Conservation (phyloP, 2,888 invertebrate species). For the Polymixis flavicincta region DNA sequence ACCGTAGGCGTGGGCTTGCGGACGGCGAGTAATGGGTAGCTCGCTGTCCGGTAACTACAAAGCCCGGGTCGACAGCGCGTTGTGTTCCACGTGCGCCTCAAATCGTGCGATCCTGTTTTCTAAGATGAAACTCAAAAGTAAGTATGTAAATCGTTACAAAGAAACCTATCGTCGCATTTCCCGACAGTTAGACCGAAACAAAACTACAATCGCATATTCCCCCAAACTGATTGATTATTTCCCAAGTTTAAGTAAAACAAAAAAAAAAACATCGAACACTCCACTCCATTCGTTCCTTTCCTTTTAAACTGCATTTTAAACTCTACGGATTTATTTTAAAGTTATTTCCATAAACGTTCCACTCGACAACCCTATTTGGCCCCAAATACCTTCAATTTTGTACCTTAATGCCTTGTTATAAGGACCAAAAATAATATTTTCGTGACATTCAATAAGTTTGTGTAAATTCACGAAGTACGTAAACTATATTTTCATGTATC, state of each 20-base stretch:
- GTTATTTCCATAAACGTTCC: constrained; percentile 83
- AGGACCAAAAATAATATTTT: constrained; percentile 24
- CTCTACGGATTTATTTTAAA: constrained; percentile 84
- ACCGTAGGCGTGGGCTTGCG: no score
- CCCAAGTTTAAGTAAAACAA: constrained; percentile 13
- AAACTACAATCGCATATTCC: constrained; percentile 25
- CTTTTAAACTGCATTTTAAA: constrained; percentile 82
- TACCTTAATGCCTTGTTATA: constrained; percentile 62
- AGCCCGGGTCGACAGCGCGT: no score
- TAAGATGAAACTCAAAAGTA: not conserved
- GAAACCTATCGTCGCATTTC: not conserved
- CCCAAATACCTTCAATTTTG: constrained; percentile 60
- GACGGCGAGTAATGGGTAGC: no score
- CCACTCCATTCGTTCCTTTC: constrained; percentile 68
- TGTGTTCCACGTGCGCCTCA: no score
- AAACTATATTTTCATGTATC: constrained; percentile 63
- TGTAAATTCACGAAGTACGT: constrained; percentile 56
- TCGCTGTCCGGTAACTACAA: no score
- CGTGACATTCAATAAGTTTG: constrained; percentile 41
- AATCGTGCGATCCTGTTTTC: not conserved
- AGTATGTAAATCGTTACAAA: not conserved
- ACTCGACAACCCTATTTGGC: constrained; percentile 47
- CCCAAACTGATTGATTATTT: constrained; percentile 40
- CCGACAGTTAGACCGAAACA: not conserved
- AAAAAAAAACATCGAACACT: constrained; percentile 55